Evolutionary conservation across 1,140 invertebrate species (phyloP).

Genomic region (Papilio polytes): DNA sequence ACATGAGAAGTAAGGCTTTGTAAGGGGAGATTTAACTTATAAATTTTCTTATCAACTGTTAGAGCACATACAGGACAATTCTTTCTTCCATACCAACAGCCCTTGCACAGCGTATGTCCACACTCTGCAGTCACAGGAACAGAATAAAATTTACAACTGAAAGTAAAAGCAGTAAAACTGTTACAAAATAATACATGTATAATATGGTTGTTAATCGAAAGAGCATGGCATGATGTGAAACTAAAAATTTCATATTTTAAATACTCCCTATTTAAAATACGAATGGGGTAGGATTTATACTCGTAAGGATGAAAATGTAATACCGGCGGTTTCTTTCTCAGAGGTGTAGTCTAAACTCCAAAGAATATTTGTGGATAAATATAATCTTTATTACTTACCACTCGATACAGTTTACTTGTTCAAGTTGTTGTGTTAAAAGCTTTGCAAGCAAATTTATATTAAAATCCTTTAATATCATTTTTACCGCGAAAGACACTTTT

Average conservation of each 20-base stretch:
- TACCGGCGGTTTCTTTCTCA: too few relatives aligned
- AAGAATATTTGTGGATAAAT: background rate
- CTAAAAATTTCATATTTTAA: background rate
- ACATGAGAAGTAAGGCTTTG: constrained; percentile 62
- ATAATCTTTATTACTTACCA: constrained; percentile 55
- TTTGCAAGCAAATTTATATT: constrained; percentile 52
- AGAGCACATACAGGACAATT: constrained; percentile 59
- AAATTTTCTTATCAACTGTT: constrained; percentile 51
- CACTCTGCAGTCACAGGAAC: constrained; percentile 66
- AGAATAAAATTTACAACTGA: constrained; percentile 69
- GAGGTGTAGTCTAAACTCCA: background rate
- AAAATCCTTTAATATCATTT: constrained; percentile 54
- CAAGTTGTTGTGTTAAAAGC: constrained; percentile 51
- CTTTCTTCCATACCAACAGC: constrained; percentile 61
- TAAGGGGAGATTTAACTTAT: constrained; percentile 61
- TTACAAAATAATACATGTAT: constrained; percentile 33
- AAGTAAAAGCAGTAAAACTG: constrained; percentile 42
- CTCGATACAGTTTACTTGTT: constrained; percentile 65
- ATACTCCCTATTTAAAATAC: background rate
- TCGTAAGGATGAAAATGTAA: too few relatives aligned
- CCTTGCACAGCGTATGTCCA: constrained; percentile 68
- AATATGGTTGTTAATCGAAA: background rate
- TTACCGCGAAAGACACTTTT: constrained; percentile 19
- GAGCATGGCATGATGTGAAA: background rate
- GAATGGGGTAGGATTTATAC: too few relatives aligned